phyloP scores from a whole-genome alignment of 2,888 invertebrate species.

The Sarcophaga rosellei region DNA sequence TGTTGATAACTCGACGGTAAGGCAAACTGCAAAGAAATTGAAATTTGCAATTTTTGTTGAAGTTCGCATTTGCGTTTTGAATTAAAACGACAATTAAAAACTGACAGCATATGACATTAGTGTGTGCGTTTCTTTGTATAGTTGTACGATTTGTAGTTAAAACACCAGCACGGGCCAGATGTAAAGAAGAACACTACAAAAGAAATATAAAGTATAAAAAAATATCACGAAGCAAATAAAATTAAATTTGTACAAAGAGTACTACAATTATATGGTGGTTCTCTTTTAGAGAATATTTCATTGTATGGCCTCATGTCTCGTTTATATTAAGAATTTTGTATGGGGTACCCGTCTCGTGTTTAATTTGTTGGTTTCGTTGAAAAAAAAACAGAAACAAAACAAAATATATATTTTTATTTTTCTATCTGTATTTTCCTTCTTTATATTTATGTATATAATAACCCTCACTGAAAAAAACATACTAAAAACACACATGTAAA shows the following conservation, averaged over 20 bases:
- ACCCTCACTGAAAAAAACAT: slow-evolving; percentile 50
- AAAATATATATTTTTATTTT: background rate
- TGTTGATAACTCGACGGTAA: slow-evolving; percentile 54
- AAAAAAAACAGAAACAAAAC: slow-evolving; percentile 10
- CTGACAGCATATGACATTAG: background rate
- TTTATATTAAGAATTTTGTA: slow-evolving; percentile 38
- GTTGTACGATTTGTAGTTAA: background rate
- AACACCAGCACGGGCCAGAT: slow-evolving; percentile 25
- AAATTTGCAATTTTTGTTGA: slow-evolving; percentile 52
- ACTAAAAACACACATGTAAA: slow-evolving; percentile 32
- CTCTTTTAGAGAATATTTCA: slow-evolving; percentile 14
- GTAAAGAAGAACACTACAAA: background rate
- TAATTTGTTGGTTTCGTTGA: slow-evolving; percentile 22
- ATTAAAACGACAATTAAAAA: slow-evolving; percentile 20
- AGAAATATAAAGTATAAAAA: slow-evolving; percentile 11
- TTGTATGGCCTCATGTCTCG: slow-evolving; percentile 66
- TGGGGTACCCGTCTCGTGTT: slow-evolving; percentile 61
- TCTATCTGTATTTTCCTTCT: slow-evolving; percentile 52
- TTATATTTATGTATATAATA: slow-evolving; percentile 59
- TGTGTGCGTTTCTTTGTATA: background rate
- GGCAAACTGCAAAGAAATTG: slow-evolving; percentile 53
- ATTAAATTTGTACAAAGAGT: slow-evolving; percentile 13
- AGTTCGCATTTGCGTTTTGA: slow-evolving; percentile 13
- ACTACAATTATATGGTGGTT: background rate
- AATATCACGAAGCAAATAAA: slow-evolving; percentile 10